phyloP scores from a whole-genome alignment of 2,797 vertebrate species.

The Lithobates pipiens region DNA sequence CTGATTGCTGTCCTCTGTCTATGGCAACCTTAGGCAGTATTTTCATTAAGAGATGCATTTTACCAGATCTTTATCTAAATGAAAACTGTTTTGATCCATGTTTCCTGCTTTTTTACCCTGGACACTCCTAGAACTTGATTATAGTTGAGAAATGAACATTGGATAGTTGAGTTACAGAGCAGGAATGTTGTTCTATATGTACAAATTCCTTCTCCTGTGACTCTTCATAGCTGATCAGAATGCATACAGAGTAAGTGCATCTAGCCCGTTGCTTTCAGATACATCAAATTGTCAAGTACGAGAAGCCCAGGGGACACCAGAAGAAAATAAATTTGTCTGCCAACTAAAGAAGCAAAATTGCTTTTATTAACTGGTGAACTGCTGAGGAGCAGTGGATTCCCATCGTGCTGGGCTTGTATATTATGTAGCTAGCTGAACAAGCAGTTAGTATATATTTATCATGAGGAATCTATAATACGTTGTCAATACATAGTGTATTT shows the following conservation, averaged over 20 bases:
- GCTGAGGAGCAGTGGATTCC: background rate
- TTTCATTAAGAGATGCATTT: too few relatives aligned
- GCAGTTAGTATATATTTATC: background rate
- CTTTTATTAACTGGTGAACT: slow-evolving; percentile 37
- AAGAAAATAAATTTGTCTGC: slow-evolving; percentile 46
- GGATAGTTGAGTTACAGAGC: background rate
- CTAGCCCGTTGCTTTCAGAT: slow-evolving; percentile 21
- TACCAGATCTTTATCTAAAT: too few relatives aligned
- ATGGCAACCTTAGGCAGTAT: too few relatives aligned
- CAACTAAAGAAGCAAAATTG: slow-evolving; percentile 36
- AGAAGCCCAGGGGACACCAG: slow-evolving; percentile 8
- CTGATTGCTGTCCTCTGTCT: too few relatives aligned
- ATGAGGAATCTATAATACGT: too few relatives aligned
- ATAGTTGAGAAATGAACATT: background rate
- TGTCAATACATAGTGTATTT: too few relatives aligned
- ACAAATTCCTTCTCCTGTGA: background rate
- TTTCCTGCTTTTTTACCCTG: background rate
- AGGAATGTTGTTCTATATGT: background rate
- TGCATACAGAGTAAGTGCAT: slow-evolving; percentile 19
- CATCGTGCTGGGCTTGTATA: background rate
- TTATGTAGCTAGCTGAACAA: background rate
- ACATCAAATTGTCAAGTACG: slow-evolving; percentile 43
- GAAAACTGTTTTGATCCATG: too few relatives aligned
- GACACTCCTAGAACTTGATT: too few relatives aligned
- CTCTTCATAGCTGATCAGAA: slow-evolving; percentile 27